Percentiles rank a stretch among this genome's conserved stretches.
These are phyloP conservation scores for Papilio protenor DNA, from an alignment of 2,888 invertebrate species.

Conservation along the genomic window DNA sequence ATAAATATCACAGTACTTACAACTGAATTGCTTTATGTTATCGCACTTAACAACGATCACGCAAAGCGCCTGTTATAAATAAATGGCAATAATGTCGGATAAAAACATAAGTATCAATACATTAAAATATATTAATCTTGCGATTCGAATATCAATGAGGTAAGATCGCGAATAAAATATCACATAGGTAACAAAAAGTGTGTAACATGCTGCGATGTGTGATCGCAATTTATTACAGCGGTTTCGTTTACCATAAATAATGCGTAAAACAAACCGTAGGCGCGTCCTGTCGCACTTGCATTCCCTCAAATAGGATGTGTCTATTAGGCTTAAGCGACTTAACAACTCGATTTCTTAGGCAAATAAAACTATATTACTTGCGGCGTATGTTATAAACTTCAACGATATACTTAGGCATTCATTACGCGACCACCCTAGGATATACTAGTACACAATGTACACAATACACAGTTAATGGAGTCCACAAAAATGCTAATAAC, in stretches of 20 bases:
- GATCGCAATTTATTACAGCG: conserved; percentile 37
- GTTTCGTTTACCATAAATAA: conserved; percentile 42
- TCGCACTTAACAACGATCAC: not conserved
- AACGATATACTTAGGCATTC: conserved; percentile 33
- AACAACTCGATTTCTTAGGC: conserved; percentile 49
- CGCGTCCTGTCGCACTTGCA: conserved; percentile 28
- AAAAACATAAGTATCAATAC: not conserved
- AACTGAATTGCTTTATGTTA: not conserved
- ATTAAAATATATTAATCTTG: conserved; percentile 14
- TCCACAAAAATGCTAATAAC: no score
- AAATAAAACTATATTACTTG: conserved; percentile 49
- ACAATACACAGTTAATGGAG: not conserved
- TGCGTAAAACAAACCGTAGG: conserved; percentile 40
- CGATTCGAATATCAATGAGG: conserved; percentile 33
- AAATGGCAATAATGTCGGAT: not conserved
- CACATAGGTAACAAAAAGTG: conserved; percentile 9
- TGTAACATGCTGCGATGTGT: conserved; percentile 26
- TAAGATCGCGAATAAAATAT: conserved; percentile 11
- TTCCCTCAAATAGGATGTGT: conserved; percentile 45
- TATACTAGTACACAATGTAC: no score
- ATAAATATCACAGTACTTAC: not conserved
- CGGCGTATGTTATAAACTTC: conserved; percentile 36
- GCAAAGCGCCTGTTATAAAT: conserved; percentile 8
- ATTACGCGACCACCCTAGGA: not conserved
- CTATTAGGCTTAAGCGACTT: conserved; percentile 54